A percentile compares a stretch with the other conserved stretches of the same genome.
Conservation (phyloP, 1,140 invertebrate genomes). For the Anagrus nilaparvatae region DNA sequence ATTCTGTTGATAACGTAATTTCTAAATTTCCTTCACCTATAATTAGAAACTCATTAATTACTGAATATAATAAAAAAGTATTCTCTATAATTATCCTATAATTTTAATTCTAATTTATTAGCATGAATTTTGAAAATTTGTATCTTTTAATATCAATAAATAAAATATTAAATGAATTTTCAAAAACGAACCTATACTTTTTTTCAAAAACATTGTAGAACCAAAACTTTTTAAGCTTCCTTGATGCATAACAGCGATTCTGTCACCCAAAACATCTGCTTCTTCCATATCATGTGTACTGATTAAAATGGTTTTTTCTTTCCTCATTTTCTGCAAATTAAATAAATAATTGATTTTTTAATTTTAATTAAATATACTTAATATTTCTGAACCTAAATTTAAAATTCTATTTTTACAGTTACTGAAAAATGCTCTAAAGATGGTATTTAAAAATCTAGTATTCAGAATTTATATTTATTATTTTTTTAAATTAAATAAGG, state of each 20-base stretch:
- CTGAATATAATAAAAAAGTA: not conserved
- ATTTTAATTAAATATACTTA: no score
- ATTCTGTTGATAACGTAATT: conserved; percentile 33
- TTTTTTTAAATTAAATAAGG: no score
- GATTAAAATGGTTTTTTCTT: conserved; percentile 73
- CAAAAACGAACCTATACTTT: conserved; percentile 57
- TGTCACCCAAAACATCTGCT: conserved; percentile 86
- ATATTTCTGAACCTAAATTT: no score
- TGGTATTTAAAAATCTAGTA: no score
- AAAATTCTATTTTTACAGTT: no score
- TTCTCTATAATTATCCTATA: not conserved
- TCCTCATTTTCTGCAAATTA: conserved; percentile 41
- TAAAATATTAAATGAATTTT: no score
- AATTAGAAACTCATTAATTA: conserved; percentile 1
- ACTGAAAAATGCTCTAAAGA: no score
- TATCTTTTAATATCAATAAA: no score
- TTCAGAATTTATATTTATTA: no score
- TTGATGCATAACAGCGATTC: conserved; percentile 81
- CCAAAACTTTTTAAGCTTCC: conserved; percentile 74
- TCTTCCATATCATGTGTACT: conserved; percentile 99
- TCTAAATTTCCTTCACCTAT: conserved; percentile 36
- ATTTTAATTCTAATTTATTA: not conserved
- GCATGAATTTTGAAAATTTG: no score
- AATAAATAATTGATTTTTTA: no score
- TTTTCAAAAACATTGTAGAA: conserved; percentile 77